These are phyloP conservation scores for Oenanthe melanoleuca DNA, from an alignment of 2,113 vertebrate species.

Conservation along the genomic window DNA sequence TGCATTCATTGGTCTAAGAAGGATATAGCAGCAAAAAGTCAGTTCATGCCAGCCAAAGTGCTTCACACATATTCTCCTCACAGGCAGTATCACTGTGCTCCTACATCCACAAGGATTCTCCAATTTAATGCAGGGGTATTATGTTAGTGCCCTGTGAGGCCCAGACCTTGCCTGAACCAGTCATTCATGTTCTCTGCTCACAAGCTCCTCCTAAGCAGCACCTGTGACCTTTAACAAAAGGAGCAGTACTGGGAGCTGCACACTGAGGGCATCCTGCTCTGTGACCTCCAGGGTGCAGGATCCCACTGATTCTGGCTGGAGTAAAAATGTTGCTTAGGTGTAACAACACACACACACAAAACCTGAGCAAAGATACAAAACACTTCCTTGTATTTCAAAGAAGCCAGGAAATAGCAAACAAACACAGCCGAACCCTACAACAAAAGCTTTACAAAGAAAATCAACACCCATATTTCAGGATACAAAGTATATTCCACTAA, in stretches of 20 bases:
- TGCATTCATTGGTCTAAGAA: neutral
- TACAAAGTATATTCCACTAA: neutral
- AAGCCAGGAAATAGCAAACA: neutral
- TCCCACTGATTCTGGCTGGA: neutral
- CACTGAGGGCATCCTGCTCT: neutral
- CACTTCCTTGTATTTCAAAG: neutral
- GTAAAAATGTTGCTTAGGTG: neutral
- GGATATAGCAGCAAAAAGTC: neutral
- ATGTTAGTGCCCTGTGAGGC: neutral
- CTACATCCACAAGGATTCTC: neutral
- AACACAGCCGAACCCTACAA: neutral
- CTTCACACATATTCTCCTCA: neutral
- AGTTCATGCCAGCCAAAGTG: neutral
- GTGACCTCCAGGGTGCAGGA: neutral
- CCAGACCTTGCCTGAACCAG: neutral
- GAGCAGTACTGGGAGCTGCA: neutral
- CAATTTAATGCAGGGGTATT: neutral
- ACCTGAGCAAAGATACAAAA: neutral
- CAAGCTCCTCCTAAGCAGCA: neutral
- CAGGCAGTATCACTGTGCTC: neutral
- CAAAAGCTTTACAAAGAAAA: neutral
- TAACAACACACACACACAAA: neutral
- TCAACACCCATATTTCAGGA: neutral
- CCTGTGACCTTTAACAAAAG: neutral
- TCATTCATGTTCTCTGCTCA: neutral